Conservation (phyloP, 2,888 invertebrate genomes). For the Gibbula magus region DNA sequence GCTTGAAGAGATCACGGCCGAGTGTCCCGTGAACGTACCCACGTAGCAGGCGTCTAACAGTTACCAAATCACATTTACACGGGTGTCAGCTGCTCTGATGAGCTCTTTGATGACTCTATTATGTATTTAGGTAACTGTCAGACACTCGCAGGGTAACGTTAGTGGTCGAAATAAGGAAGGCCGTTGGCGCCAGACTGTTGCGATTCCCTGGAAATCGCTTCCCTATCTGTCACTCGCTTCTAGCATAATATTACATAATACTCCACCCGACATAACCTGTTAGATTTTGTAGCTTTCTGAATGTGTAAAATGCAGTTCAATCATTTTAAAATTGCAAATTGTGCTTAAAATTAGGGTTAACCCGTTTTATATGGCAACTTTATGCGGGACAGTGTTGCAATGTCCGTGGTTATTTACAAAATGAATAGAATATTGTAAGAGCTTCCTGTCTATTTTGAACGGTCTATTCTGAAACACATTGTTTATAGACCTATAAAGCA, state of each 20-base stretch:
- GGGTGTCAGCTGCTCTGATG: not conserved
- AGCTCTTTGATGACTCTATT: not conserved
- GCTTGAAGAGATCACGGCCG: not conserved
- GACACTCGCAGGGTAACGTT: not conserved
- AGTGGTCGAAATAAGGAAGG: not conserved
- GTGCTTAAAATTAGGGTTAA: too few relatives aligned
- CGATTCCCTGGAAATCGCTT: not conserved
- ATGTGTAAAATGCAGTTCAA: too few relatives aligned
- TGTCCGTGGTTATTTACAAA: too few relatives aligned
- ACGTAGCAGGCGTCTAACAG: not conserved
- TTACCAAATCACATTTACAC: not conserved
- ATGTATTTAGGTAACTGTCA: not conserved
- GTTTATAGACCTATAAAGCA: too few relatives aligned
- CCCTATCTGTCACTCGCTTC: not conserved
- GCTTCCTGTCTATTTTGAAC: too few relatives aligned
- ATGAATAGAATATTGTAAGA: too few relatives aligned
- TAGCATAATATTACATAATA: conserved; percentile 1
- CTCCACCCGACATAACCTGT: too few relatives aligned
- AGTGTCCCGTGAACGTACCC: conserved; percentile 13
- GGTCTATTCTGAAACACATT: too few relatives aligned
- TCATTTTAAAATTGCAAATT: too few relatives aligned
- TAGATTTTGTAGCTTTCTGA: too few relatives aligned
- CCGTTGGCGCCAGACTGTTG: conserved; percentile 10
- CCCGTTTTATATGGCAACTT: too few relatives aligned
- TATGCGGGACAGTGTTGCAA: too few relatives aligned